These are phyloP conservation scores for Aplodontia rufa DNA, from an alignment of 2,113 vertebrate genomes.

Conservation along the genomic window DNA sequence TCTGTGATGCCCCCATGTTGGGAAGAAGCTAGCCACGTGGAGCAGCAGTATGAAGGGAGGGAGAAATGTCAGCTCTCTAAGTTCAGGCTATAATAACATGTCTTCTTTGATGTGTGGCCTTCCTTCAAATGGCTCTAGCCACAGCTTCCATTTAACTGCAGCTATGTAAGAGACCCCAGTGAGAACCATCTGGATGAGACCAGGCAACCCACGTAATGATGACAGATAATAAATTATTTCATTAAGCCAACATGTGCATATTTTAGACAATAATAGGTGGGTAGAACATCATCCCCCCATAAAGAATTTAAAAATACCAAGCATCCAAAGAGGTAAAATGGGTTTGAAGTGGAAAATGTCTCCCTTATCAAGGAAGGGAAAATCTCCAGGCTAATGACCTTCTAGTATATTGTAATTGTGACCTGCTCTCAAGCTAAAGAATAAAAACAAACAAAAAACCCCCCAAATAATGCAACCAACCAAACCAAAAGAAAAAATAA, in stretches of 20 bases:
- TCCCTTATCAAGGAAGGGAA: conserved; percentile 8
- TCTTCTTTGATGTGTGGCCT: neutral
- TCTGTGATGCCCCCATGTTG: neutral
- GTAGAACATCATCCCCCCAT: neutral
- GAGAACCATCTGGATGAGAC: conserved; percentile 3
- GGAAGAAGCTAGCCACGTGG: neutral
- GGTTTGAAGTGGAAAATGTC: neutral
- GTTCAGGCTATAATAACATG: neutral
- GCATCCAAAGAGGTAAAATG: neutral
- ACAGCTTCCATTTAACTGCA: neutral
- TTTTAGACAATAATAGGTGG: neutral
- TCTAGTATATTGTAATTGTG: neutral
- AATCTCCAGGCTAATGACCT: neutral
- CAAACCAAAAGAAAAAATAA: neutral
- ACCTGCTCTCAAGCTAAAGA: neutral
- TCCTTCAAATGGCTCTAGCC: neutral
- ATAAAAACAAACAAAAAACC: neutral
- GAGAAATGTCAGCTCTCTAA: neutral
- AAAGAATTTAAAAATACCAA: neutral
- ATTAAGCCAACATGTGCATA: neutral
- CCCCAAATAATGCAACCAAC: neutral
- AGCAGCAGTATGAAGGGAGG: neutral
- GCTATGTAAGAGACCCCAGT: neutral
- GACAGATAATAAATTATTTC: neutral
- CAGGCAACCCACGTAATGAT: neutral